Evolutionary conservation across 1,140 invertebrate species (phyloP), one percentile per base, ranked within the genome.

Genomic region (Pachypsylla venusta): DNA sequence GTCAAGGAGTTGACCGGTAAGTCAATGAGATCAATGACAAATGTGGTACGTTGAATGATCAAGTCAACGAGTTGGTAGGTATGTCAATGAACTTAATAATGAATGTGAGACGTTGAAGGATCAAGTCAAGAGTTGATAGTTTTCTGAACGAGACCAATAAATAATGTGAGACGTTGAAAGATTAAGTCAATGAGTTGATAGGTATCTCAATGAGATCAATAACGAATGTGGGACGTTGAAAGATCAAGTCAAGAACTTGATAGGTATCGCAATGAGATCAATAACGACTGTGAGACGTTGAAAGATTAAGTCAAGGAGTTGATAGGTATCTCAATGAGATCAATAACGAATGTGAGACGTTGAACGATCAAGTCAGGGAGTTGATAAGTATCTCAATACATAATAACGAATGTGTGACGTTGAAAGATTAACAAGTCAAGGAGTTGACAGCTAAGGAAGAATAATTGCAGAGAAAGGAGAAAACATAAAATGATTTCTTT

Each of bases 121-220:
- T 61, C 79, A 81, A 54, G 85, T 88, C 0, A 74, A 28, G 75
- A 80, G 60, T 71, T 89, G 22, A 75, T 4, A 48, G 42, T n/a
- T 48, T n/a, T n/a, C n/a, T n/a, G n/a, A 93, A 93, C 68, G 90
- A 93, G 69, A 75, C 93, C 20, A 92, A 90, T 68, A 85, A 85
- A 64, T 87, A 93, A 62, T 72, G 87, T 12, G 89, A 92, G 67
- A 73, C 78, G 19, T 71, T 89, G 4, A 80, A 84, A 64, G 80
- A 85, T 61, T 79, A 81, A 54, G 85, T 88, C 0, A 74, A 75
- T 27, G 75, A 80, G 60, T 71, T 89, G 22, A 75, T n/a, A n/a
- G n/a, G n/a, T n/a, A n/a, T n/a, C n/a, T n/a, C n/a, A 77, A 93
- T 68, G 90, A 93, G 70, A 75, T 93, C 20, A 92, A 90, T 68